phyloP scores from a whole-genome alignment of 2,888 invertebrate genomes.

The Xanthorhoe spadicearia region DNA sequence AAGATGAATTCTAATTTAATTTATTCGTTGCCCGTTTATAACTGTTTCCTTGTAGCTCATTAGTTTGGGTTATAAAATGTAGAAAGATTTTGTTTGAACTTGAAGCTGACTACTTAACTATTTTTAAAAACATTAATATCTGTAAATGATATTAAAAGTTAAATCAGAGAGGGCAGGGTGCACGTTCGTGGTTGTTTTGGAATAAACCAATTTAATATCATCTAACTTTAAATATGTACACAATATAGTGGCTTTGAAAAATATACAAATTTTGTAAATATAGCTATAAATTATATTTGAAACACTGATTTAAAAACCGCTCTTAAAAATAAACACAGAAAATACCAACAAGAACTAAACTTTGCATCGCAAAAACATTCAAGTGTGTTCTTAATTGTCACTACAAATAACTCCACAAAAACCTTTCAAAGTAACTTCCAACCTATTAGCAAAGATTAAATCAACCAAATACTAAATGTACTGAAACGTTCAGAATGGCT shows the following conservation, averaged over 20 bases:
- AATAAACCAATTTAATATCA: no score
- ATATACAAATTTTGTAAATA: no score
- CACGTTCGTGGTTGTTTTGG: no score
- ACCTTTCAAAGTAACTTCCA: constrained; percentile 37
- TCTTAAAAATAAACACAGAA: neutral
- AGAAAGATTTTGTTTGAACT: no score
- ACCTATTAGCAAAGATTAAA: constrained; percentile 56
- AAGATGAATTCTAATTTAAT: constrained; percentile 21
- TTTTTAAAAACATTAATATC: no score
- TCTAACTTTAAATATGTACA: no score
- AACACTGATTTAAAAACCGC: neutral
- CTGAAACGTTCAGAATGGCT: constrained; percentile 62
- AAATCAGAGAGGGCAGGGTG: no score
- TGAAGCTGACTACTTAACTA: no score
- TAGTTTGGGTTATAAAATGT: no score
- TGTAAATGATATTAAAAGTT: no score
- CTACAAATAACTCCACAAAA: constrained; percentile 14
- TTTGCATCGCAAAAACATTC: neutral
- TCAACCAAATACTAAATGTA: constrained; percentile 61
- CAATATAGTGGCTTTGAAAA: no score
- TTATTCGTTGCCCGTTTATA: neutral
- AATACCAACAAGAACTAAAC: neutral
- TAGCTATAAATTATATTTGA: no score
- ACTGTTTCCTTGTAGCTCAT: neutral
- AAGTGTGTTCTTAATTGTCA: neutral